These are phyloP conservation scores for Pseudochirops corinnae DNA, from an alignment of 2,797 vertebrate genomes.

Conservation along the genomic window DNA sequence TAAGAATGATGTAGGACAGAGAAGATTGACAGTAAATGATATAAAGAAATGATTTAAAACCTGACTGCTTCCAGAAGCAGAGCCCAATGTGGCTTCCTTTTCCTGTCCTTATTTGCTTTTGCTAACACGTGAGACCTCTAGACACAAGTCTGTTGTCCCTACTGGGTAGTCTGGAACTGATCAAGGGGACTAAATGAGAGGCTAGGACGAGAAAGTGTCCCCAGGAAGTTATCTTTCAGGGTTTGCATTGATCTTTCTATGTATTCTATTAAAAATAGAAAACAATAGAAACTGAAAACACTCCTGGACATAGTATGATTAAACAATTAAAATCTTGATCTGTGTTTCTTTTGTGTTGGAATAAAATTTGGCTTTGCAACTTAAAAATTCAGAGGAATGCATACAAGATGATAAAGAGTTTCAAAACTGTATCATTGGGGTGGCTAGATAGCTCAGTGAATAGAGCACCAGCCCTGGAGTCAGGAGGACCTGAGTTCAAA, in stretches of 20 bases:
- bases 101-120: neutral
- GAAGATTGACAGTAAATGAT: neutral
- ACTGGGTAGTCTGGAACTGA: neutral
- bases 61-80: neutral
- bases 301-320: slow-evolving; percentile 6
- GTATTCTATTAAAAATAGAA: neutral
- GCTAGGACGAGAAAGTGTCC: neutral
- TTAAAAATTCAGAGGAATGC: slow-evolving; percentile 1
- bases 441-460: too few species aligned
- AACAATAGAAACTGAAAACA: neutral
- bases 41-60: neutral
- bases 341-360: slow-evolving; percentile 65
- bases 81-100: neutral
- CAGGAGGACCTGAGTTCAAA: too few species aligned
- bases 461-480: too few species aligned
- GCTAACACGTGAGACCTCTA: neutral
- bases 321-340: neutral
- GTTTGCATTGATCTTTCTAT: neutral
- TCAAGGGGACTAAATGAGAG: neutral
- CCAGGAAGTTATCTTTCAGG: neutral
- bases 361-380: slow-evolving; percentile 69
- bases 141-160: neutral
- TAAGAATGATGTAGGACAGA: neutral
- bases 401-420: neutral
- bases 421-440: too few species aligned